phyloP scores from a whole-genome alignment of 2,113 vertebrate species.

The Sturnus vulgaris region DNA sequence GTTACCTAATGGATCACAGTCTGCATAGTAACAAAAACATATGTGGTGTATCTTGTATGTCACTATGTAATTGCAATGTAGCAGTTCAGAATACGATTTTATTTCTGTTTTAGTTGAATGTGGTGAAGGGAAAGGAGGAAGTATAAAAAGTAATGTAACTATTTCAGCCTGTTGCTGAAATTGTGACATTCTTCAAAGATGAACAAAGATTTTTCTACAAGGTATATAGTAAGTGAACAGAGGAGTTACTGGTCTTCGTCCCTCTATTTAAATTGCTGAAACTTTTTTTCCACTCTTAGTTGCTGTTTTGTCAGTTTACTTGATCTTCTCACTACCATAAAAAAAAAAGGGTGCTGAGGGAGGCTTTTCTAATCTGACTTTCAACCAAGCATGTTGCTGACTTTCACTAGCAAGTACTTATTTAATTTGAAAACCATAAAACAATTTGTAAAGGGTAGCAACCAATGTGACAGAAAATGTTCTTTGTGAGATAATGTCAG shows the following conservation, averaged over 20 bases:
- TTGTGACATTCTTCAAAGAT: neutral
- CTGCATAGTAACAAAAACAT: neutral
- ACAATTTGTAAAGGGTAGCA: neutral
- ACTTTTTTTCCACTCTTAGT: neutral
- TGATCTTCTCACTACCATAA: neutral
- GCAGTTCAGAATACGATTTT: neutral
- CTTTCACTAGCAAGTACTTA: neutral
- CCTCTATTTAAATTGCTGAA: neutral
- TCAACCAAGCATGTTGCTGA: neutral
- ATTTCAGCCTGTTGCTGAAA: neutral
- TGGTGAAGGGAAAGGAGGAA: neutral
- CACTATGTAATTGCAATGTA: neutral
- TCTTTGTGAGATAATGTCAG: neutral
- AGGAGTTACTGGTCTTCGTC: neutral
- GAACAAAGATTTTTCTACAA: neutral
- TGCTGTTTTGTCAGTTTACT: neutral
- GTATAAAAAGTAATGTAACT: neutral
- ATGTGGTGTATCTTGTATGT: neutral
- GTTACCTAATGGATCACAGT: neutral
- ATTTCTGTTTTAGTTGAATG: neutral
- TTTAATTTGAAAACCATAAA: neutral
- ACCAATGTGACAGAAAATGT: neutral
- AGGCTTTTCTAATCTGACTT: neutral
- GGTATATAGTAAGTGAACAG: neutral
- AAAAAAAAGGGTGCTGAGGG: neutral